A percentile compares a stretch with the other conserved stretches of the same genome.
Conservation (phyloP, 2,113 vertebrate species). For the Sylvicapra grimmia region DNA sequence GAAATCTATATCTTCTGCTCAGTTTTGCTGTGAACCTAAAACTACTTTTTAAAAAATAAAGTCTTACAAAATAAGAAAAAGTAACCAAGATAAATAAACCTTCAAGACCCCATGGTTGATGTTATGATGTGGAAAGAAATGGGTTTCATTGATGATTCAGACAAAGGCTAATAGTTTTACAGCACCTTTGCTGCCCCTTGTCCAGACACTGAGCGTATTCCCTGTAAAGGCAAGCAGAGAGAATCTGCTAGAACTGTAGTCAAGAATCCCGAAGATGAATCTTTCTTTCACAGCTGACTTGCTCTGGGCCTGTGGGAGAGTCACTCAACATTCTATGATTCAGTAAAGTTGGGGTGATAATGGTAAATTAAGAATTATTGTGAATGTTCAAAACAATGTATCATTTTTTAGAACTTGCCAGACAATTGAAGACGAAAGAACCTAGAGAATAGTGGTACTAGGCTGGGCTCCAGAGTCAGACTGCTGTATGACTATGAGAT, state of each 20-base stretch:
- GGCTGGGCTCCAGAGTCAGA: background rate
- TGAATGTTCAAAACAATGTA: background rate
- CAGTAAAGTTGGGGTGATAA: background rate
- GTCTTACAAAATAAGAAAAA: background rate
- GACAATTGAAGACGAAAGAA: background rate
- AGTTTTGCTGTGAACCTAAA: background rate
- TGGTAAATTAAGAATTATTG: background rate
- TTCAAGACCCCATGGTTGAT: background rate
- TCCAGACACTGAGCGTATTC: background rate
- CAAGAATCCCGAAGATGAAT: background rate
- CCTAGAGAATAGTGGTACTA: background rate
- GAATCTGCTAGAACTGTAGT: background rate
- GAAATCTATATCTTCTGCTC: background rate
- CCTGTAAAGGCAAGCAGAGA: background rate
- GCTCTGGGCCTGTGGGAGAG: background rate
- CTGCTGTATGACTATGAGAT: background rate
- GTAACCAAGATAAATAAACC: background rate
- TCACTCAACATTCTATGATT: background rate
- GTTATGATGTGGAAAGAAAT: background rate
- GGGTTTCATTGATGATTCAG: background rate
- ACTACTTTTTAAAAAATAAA: background rate
- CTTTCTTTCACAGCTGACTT: background rate
- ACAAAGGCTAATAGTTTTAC: background rate
- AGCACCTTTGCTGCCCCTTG: background rate
- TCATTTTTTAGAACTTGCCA: background rate